Evolutionary conservation across 2,888 invertebrate genomes (phyloP).

Genomic region (Odontocerum albicorne): DNA sequence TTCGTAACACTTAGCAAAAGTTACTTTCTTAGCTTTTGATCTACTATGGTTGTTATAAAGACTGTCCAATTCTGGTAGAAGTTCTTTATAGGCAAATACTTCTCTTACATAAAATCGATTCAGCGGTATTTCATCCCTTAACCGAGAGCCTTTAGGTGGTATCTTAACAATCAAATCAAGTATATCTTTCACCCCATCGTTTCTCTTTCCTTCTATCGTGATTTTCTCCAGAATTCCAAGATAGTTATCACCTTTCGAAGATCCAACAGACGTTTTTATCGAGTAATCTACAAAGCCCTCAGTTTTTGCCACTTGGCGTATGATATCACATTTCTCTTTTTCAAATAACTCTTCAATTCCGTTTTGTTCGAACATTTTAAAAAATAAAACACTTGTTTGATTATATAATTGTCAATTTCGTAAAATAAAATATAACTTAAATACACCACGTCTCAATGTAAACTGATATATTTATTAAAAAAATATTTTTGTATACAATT

Average conservation of each 20-base stretch:
- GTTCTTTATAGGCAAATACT: constrained; percentile 7
- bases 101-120: constrained; percentile 12
- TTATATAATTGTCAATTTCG: too few relatives aligned
- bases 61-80: constrained; percentile 16
- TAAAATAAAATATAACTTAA: too few relatives aligned
- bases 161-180: constrained; percentile 13
- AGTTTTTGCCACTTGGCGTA: too few relatives aligned
- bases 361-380: too few relatives aligned
- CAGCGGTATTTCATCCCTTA: neutral
- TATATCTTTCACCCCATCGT: neutral
- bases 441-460: too few relatives aligned
- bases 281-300: constrained; percentile 3
- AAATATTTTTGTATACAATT: too few relatives aligned
- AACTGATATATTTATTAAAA: too few relatives aligned
- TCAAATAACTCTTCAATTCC: too few relatives aligned
- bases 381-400: too few relatives aligned
- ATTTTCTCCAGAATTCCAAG: constrained; percentile 13
- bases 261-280: neutral
- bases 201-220: constrained; percentile 9
- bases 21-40: constrained; percentile 26
- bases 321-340: too few relatives aligned
- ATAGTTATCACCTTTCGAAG: constrained; percentile 19
- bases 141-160: too few relatives aligned
- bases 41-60: constrained; percentile 29
- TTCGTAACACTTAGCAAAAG: too few relatives aligned